Evolutionary conservation across 1,140 invertebrate species (phyloP).

Genomic region (Microplitis demolitor): DNA sequence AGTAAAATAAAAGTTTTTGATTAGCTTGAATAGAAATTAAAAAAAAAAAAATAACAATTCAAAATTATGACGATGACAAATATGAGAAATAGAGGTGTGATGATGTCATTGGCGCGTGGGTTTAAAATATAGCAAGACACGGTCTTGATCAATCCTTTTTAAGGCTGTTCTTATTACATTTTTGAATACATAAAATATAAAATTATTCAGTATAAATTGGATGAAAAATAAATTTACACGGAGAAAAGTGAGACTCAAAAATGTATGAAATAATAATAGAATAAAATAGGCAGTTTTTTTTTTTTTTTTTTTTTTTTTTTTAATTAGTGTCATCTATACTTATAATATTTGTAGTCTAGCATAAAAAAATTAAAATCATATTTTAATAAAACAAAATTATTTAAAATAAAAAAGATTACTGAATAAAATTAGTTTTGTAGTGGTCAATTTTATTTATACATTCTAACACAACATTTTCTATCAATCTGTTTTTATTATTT

Average conservation of each 20-base stretch:
- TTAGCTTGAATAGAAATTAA: neutral
- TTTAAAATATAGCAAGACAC: constrained; percentile 42
- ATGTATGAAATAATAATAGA: too few relatives aligned
- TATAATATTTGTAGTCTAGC: too few relatives aligned
- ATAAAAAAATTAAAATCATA: too few relatives aligned
- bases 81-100: constrained; percentile 33
- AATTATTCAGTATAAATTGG: neutral
- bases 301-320: too few relatives aligned
- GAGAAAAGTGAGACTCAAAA: neutral
- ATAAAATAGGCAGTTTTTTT: too few relatives aligned
- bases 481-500: too few relatives aligned
- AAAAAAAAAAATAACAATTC: constrained; percentile 33
- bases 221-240: neutral
- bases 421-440: too few relatives aligned
- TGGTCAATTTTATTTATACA: too few relatives aligned
- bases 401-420: too few relatives aligned
- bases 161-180: neutral
- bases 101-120: constrained; percentile 43
- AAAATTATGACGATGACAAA: constrained; percentile 31
- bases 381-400: too few relatives aligned
- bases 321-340: too few relatives aligned
- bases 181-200: neutral
- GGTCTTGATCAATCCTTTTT: constrained; percentile 25
- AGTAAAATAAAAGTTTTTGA: neutral
- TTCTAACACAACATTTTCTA: too few relatives aligned